Evolutionary conservation across 2,113 vertebrate species (phyloP).

Genomic region (Ceratotherium simum): DNA sequence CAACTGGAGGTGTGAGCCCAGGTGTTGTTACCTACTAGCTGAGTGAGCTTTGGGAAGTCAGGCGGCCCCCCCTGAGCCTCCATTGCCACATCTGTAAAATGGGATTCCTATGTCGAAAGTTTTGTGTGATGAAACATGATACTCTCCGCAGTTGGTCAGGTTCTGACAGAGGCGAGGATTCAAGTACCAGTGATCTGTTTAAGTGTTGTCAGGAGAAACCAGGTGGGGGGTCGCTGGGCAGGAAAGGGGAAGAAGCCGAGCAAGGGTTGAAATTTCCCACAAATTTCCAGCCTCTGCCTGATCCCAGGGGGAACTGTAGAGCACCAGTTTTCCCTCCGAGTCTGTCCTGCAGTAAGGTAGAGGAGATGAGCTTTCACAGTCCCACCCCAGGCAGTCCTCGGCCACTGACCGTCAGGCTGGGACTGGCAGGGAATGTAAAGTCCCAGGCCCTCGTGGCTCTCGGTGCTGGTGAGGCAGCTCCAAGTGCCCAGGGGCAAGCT

Average conservation of each 20-base stretch:
- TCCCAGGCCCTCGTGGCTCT: background rate
- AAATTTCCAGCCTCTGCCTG: background rate
- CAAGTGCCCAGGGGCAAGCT: background rate
- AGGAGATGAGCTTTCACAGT: background rate
- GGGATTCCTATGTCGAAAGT: background rate
- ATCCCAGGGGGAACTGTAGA: background rate
- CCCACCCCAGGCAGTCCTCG: background rate
- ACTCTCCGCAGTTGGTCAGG: background rate
- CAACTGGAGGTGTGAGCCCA: background rate
- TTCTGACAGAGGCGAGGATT: background rate
- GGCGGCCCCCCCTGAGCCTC: background rate
- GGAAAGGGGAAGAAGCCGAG: background rate
- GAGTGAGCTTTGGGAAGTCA: background rate
- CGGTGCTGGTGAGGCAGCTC: background rate
- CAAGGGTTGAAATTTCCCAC: background rate
- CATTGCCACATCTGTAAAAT: constrained; percentile 27
- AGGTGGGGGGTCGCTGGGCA: background rate
- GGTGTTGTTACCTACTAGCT: background rate
- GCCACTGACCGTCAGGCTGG: background rate
- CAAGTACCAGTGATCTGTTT: background rate
- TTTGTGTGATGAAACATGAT: background rate
- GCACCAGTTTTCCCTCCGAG: background rate
- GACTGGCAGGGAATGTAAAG: background rate
- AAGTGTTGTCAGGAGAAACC: background rate
- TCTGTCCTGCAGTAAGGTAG: background rate